Conservation (phyloP, 2,888 invertebrate species). For the Tiphia femorata region DNA sequence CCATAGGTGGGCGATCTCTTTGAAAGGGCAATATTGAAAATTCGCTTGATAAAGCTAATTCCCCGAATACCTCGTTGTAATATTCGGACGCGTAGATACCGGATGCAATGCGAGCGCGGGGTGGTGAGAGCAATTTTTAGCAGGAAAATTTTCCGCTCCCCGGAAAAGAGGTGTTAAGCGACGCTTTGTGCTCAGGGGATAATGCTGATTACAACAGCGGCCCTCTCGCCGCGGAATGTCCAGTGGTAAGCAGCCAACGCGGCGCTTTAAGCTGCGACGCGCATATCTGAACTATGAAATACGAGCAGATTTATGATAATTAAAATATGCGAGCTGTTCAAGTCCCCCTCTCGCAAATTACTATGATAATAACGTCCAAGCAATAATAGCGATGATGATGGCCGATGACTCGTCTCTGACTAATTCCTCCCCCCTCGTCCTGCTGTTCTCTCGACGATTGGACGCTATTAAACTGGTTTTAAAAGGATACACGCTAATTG, state of each 20-base stretch:
- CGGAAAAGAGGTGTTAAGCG: neutral
- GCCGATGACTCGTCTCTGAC: constrained; percentile 10
- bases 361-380: constrained; percentile 24
- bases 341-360: constrained; percentile 27
- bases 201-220: constrained; percentile 18
- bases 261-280: constrained; percentile 18
- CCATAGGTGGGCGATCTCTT: no score
- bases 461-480: no score
- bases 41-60: no score
- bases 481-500: no score
- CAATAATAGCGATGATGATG: constrained; percentile 35
- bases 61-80: no score
- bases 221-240: constrained; percentile 13
- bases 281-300: neutral
- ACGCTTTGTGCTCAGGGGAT: constrained; percentile 7
- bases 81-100: no score
- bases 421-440: no score
- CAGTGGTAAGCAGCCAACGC: constrained; percentile 26
- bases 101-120: no score
- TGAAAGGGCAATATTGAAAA: no score
- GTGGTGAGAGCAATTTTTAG: no score
- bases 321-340: constrained; percentile 31
- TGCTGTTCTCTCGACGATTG: no score
- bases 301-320: constrained; percentile 42
- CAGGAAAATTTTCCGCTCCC: no score